phyloP scores from a whole-genome alignment of 2,797 vertebrate species.

The Brachymystax lenok region DNA sequence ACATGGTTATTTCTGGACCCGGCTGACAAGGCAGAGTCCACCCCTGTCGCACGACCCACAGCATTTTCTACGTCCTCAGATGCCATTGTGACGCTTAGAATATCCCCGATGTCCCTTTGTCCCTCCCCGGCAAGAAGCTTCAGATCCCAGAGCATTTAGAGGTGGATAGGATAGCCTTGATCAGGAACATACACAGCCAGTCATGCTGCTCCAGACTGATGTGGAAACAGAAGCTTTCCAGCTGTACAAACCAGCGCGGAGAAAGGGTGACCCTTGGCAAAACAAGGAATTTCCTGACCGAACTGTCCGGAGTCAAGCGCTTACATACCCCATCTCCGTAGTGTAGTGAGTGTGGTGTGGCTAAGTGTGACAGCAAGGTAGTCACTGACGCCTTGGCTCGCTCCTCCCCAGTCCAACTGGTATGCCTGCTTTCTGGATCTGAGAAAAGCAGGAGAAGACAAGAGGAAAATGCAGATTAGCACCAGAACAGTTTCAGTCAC shows the following conservation, averaged over 20 bases:
- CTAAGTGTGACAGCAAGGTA: not conserved
- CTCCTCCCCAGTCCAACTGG: constrained; percentile 24
- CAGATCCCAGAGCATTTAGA: constrained; percentile 58
- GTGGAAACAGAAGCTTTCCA: constrained; percentile 65
- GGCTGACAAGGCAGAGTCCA: constrained; percentile 61
- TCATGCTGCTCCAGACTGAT: constrained; percentile 14
- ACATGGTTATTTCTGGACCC: constrained; percentile 67
- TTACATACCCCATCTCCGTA: not conserved
- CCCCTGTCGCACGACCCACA: constrained; percentile 60
- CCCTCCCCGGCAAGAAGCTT: constrained; percentile 35
- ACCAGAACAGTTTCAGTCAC: not conserved
- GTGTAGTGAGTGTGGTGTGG: not conserved
- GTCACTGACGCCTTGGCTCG: constrained; percentile 23
- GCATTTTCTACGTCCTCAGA: constrained; percentile 68
- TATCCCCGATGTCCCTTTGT: constrained; percentile 39
- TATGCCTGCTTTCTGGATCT: constrained; percentile 30
- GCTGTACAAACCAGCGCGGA: constrained; percentile 60
- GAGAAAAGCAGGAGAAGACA: constrained; percentile 3
- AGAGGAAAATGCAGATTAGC: not conserved
- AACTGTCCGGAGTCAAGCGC: not conserved
- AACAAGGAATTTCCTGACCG: constrained; percentile 63
- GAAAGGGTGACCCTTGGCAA: constrained; percentile 58
- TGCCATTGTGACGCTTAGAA: constrained; percentile 74
- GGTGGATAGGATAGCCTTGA: not conserved
- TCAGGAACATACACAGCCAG: constrained; percentile 2